Evolutionary conservation across 2,888 invertebrate genomes (phyloP), one percentile per base, ranked within the genome.

Genomic region (Itoplectis maculator): DNA sequence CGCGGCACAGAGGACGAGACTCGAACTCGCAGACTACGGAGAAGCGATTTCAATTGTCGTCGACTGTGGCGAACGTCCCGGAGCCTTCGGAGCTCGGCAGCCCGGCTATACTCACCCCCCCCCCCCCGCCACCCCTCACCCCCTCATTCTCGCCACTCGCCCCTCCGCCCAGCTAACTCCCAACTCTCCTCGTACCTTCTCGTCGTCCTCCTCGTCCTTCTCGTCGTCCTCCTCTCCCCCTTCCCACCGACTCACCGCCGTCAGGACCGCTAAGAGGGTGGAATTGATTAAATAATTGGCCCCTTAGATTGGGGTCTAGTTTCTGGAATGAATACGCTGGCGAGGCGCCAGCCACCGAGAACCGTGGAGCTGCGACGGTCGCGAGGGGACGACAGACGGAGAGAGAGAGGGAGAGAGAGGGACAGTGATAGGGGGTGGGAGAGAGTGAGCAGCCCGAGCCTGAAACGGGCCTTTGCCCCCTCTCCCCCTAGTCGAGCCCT

Each of bases 211-310:
- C 3, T 29, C 5, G 3, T 29, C 29, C 29, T 29, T 5, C 3
- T 29, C 29, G 29, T 29, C 29, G 29, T 29, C 29, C 29, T 29
- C 29, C 29, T 29, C 29, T 5, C 2, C 29, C 29, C 76, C 78
- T 73, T 83, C 75, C 77, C 84, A 76, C 70, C 74, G 74, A 80
- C 77, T 83, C 83, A 79, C 82, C 79, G 77, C 83, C 85, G 82
- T 84, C 86, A 86, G 88, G 87, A 87, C 88, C 90, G 89, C 91
- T 90, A 90, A 91, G 92, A 91, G 92, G 90, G 89, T 90, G 89
- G 90, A 92, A 92, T 92, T 92, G 92, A 92, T 92, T 92, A 92
- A 92, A 92, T 92, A 92, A 92, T 92, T 92, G 92, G 92, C 90
- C 90, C 90, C 90, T 91, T 90, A 90, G 91, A 92, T 92, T 90